Evolutionary conservation across 2,113 vertebrate genomes (phyloP).

Genomic region (Petrocephalus microphthalmus): DNA sequence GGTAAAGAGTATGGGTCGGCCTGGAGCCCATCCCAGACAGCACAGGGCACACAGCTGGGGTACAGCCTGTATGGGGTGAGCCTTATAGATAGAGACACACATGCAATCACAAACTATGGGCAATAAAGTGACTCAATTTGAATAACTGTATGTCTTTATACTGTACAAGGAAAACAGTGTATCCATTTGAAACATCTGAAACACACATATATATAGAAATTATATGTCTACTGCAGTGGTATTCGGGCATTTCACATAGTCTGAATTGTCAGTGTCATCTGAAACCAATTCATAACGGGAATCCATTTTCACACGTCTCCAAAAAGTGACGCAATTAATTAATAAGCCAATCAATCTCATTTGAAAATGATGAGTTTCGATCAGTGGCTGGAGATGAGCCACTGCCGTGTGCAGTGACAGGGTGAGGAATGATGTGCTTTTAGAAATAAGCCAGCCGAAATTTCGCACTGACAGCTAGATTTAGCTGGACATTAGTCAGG

Average conservation of each 20-base stretch:
- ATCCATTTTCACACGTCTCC: not conserved
- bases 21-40: not conserved
- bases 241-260: not conserved
- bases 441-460: not conserved
- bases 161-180: not conserved
- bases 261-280: not conserved
- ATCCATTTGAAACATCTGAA: not conserved
- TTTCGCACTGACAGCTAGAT: not conserved
- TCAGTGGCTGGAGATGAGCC: not conserved
- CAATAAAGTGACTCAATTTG: not conserved
- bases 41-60: not conserved
- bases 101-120: not conserved
- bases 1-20: not conserved
- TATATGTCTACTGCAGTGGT: not conserved
- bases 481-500: not conserved
- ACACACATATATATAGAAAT: not conserved
- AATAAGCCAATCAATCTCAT: not conserved
- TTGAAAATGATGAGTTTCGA: not conserved
- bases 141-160: not conserved
- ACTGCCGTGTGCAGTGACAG: not conserved
- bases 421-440: not conserved
- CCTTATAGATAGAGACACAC: not conserved
- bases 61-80: not conserved
- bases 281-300: not conserved
- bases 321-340: not conserved